Conservation (phyloP, 1,140 invertebrate species). For the Drosophila virilis region DNA sequence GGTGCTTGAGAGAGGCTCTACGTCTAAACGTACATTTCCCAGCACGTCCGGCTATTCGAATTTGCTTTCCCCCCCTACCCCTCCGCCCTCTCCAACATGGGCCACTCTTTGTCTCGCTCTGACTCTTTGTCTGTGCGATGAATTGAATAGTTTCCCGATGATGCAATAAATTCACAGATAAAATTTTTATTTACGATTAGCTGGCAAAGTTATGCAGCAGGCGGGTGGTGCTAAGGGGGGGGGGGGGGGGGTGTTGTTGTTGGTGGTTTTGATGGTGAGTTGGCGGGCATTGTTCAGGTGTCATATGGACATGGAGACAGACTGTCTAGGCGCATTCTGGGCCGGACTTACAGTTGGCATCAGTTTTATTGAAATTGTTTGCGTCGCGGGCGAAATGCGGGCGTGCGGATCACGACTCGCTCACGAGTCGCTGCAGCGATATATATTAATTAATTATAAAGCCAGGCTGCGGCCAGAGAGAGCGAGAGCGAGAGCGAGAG, state of each 20-base stretch:
- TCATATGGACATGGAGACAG: slow-evolving; percentile 30
- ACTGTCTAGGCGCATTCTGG: slow-evolving; percentile 46
- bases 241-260: neutral
- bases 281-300: too few species aligned
- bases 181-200: slow-evolving; percentile 74
- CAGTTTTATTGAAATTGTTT: slow-evolving; percentile 61
- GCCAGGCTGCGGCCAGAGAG: slow-evolving; percentile 20
- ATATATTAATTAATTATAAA: slow-evolving; percentile 81
- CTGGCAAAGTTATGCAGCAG: slow-evolving; percentile 10
- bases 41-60: neutral
- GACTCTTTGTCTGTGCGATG: slow-evolving; percentile 14
- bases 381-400: slow-evolving; percentile 4
- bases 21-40: slow-evolving; percentile 1
- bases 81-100: too few species aligned
- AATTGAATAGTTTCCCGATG: slow-evolving; percentile 76
- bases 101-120: neutral
- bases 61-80: neutral
- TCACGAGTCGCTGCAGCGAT: slow-evolving; percentile 24
- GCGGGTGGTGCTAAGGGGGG: neutral
- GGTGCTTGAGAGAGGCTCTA: slow-evolving; percentile 52
- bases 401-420: slow-evolving; percentile 56
- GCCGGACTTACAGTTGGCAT: neutral
- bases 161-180: slow-evolving; percentile 80
- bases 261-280: neutral
- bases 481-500: neutral